Evolutionary conservation across 2,113 vertebrate species (phyloP).

Genomic region (Pristiophorus japonicus): DNA sequence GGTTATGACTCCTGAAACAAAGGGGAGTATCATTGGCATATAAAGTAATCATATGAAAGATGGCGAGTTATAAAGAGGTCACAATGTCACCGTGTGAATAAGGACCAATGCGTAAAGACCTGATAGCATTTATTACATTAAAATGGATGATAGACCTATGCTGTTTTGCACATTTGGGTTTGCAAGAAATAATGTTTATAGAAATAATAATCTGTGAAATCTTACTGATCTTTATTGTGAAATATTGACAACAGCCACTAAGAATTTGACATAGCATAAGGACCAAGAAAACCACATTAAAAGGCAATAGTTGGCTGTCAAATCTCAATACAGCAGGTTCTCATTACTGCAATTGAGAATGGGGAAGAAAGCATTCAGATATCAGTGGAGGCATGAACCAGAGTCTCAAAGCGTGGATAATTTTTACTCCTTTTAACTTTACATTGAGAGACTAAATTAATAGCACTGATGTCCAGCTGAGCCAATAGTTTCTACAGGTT

Average conservation of each 20-base stretch:
- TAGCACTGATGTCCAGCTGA: neutral
- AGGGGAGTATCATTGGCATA: constrained; percentile 37
- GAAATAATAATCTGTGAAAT: constrained; percentile 5
- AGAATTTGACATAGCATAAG: neutral
- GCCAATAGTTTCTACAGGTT: neutral
- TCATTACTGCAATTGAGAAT: neutral
- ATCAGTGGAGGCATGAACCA: neutral
- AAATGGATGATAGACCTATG: constrained; percentile 23
- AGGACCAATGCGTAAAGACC: constrained; percentile 28
- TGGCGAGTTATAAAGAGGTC: constrained; percentile 35
- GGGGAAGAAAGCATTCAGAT: neutral
- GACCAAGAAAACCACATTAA: neutral
- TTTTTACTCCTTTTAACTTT: neutral
- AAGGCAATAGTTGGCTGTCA: neutral
- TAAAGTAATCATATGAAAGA: constrained; percentile 38
- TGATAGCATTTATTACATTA: constrained; percentile 32
- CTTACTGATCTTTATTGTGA: neutral
- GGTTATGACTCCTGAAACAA: constrained; percentile 36
- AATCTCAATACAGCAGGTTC: neutral
- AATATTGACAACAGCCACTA: neutral
- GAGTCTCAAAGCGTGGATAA: neutral
- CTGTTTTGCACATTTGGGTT: constrained; percentile 3
- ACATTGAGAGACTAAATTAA: neutral
- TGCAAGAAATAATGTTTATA: neutral
- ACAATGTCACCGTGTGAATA: constrained; percentile 33